These are phyloP conservation scores for Apeira syringaria DNA, from an alignment of 2,888 invertebrate genomes.

Conservation along the genomic window DNA sequence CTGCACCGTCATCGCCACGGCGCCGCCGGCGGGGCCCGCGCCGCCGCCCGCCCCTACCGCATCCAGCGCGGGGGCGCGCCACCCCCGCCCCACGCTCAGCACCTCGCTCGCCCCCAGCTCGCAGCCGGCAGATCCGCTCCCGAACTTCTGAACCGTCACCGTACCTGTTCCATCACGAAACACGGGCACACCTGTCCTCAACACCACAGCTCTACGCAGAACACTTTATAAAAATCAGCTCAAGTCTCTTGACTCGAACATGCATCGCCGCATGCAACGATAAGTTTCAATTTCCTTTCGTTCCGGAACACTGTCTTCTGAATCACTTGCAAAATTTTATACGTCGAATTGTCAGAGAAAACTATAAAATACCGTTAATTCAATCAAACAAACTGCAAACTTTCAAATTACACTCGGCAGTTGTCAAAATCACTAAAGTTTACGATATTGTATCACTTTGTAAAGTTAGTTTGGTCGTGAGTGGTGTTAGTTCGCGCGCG, in stretches of 20 bases:
- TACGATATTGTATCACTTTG: conserved; percentile 10
- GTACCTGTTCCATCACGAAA: conserved; percentile 18
- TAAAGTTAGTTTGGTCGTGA: conserved; percentile 24
- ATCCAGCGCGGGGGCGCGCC: conserved; percentile 63
- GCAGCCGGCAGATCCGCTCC: conserved; percentile 37
- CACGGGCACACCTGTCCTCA: conserved; percentile 1
- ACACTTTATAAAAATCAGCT: conserved; percentile 12
- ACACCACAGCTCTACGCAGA: neutral
- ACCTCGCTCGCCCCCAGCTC: conserved; percentile 65
- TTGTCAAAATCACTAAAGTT: conserved; percentile 10
- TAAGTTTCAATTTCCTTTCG: neutral
- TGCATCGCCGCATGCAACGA: conserved; percentile 32
- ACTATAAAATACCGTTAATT: too few relatives aligned
- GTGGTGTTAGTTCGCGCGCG: conserved; percentile 31
- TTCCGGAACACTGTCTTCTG: conserved; percentile 5
- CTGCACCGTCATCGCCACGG: conserved; percentile 84
- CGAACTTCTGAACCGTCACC: conserved; percentile 41
- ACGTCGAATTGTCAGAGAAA: too few relatives aligned
- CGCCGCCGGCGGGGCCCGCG: conserved; percentile 72
- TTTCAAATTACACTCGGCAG: conserved; percentile 2
- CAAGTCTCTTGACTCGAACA: conserved; percentile 35
- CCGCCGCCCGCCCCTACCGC: conserved; percentile 65
- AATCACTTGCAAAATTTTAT: neutral
- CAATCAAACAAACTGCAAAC: neutral
- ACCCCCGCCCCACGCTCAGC: conserved; percentile 56